phyloP scores from a whole-genome alignment of 2,888 invertebrate species.

The Argyresthia albistria region DNA sequence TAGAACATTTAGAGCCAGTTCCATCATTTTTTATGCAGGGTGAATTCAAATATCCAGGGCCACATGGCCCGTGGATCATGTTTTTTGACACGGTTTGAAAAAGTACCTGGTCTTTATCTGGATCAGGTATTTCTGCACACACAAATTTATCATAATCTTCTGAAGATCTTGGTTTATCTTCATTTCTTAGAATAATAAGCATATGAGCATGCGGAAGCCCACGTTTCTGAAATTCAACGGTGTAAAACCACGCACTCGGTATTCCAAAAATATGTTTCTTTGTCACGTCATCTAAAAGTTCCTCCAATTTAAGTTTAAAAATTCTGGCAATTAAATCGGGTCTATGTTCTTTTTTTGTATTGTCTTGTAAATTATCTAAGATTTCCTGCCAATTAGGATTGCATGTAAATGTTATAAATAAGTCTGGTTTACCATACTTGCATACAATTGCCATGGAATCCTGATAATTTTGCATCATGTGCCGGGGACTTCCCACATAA shows the following conservation, averaged over 20 bases:
- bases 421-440: too few relatives aligned
- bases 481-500: too few relatives aligned
- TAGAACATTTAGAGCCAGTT: conserved; percentile 9
- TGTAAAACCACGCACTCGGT: conserved; percentile 13
- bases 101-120: conserved; percentile 10
- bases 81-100: conserved; percentile 5
- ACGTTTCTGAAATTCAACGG: conserved; percentile 11
- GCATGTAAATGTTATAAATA: too few relatives aligned
- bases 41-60: conserved; percentile 6
- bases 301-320: conserved; percentile 15
- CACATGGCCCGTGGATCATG: conserved; percentile 10
- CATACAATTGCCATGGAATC: too few relatives aligned
- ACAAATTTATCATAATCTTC: conserved; percentile 22
- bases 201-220: conserved; percentile 11
- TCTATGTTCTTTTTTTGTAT: too few relatives aligned
- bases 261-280: conserved; percentile 14
- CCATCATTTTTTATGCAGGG: not conserved
- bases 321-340: conserved; percentile 17
- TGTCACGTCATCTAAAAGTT: conserved; percentile 13
- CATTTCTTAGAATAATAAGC: conserved; percentile 17
- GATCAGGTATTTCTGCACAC: conserved; percentile 19
- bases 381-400: too few relatives aligned
- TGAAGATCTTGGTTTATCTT: conserved; percentile 9
- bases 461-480: too few relatives aligned
- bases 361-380: too few relatives aligned